phyloP scores from a whole-genome alignment of 2,113 vertebrate species.

The Poecilia latipinna region DNA sequence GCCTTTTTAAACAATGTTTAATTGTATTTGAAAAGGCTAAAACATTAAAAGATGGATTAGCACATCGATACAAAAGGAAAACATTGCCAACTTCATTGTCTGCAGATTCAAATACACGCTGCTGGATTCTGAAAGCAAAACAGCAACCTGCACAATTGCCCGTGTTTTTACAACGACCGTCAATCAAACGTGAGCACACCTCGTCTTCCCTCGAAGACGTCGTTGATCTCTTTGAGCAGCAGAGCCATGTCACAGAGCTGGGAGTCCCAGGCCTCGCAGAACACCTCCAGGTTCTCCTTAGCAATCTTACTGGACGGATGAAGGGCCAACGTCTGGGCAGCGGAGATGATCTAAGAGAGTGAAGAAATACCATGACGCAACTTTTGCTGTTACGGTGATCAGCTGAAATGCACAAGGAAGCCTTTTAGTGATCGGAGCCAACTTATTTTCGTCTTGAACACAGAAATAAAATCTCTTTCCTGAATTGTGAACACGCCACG shows the following conservation, averaged over 20 bases:
- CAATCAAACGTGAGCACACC: slow-evolving; percentile 77
- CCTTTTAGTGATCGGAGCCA: too few relatives aligned
- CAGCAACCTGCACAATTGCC: neutral
- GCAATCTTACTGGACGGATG: slow-evolving; percentile 99
- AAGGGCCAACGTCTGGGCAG: slow-evolving; percentile 93
- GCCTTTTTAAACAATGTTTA: neutral
- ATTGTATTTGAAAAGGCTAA: neutral
- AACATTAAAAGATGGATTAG: too few relatives aligned
- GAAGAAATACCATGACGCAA: too few relatives aligned
- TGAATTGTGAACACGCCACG: too few relatives aligned
- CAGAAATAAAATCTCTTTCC: too few relatives aligned
- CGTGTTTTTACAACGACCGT: neutral
- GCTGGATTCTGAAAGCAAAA: neutral
- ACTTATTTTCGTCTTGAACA: too few relatives aligned
- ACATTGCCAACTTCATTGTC: too few relatives aligned
- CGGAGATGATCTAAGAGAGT: slow-evolving; percentile 89
- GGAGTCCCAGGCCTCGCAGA: slow-evolving; percentile 98
- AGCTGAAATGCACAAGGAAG: neutral
- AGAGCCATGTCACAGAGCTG: slow-evolving; percentile 94
- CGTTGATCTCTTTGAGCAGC: slow-evolving; percentile 92
- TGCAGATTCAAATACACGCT: neutral
- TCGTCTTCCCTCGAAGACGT: slow-evolving; percentile 94
- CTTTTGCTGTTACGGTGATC: neutral
- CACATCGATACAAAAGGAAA: neutral
- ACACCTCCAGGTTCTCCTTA: slow-evolving; percentile 98